Base-by-base conservation (phyloP, 1,140 invertebrate genomes). In the Antheraea mylitta region DNA sequence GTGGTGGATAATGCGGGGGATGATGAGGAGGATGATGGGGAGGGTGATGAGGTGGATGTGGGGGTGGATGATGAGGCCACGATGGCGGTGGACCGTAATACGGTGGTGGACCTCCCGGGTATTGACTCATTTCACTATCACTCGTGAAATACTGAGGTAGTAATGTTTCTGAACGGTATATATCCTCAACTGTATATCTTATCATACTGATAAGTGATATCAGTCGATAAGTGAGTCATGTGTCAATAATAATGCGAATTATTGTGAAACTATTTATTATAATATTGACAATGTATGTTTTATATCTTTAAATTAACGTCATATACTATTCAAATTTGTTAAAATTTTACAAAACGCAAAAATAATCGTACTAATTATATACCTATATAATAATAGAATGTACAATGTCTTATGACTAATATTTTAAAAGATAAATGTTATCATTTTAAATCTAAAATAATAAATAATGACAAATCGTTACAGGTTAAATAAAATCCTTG, bases 81-180 rank as follows among this genome's bases (percentile, higher is more conserved):
- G 74, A 67, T 0, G 67, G 76, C 3, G 80, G 76, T 3, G 75
- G 72, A 4, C 74, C 73, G 66, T 76, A 76, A 36, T 76, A 72
- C 0, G 70, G 71, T 0, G 80, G 80, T 9, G 72, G 75, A 9
- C 76, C 71, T 11, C 74, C 74, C 7, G 75, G 71, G 66, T 76
- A 80, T 11, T 70, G 62, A 74, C 78, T 79, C 80, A 80, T 80
- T 60, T 66, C 70, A 30, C 19, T 65, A 19, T 65, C 38, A 30
- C 60, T 22, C 45, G 45, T 53, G 10, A 37, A 19, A 13, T 10
- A 65, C 64, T 65, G 64, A 45, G 11, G 18, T 10, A 8, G 18
- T 65, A 18, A 19, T 22, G 36, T 45, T 18, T 48, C 45, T 19
- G 42, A 11, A 22, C 64, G 19, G n/a, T 65, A 48, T 65, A 65